phyloP scores from a whole-genome alignment of 2,888 invertebrate species.

The Drosophila merina region DNA sequence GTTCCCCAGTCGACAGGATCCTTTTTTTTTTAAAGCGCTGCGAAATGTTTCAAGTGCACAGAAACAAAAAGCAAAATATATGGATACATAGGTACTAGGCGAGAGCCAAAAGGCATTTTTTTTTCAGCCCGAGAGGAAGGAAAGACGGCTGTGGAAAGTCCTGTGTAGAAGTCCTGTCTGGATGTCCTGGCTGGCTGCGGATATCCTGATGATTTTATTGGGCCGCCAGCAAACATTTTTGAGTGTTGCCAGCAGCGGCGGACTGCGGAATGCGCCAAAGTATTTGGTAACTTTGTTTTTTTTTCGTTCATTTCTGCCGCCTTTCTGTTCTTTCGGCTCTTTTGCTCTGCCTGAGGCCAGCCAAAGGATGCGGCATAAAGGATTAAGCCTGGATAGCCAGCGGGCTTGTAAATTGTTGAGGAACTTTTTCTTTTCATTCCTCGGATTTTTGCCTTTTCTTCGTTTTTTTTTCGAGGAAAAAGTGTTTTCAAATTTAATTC shows the following conservation, averaged over 20 bases:
- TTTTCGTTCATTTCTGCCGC: conserved; percentile 18
- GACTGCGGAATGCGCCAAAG: conserved; percentile 77
- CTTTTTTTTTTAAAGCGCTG: conserved; percentile 58
- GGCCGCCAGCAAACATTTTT: conserved; percentile 79
- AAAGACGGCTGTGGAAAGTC: conserved; percentile 66
- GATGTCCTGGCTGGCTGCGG: conserved; percentile 67
- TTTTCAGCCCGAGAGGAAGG: conserved; percentile 47
- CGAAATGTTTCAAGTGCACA: conserved; percentile 68
- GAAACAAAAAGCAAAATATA: conserved; percentile 31
- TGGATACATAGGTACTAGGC: conserved; percentile 20
- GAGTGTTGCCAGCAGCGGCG: conserved; percentile 76
- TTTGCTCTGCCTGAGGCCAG: conserved; percentile 32
- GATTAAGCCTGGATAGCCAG: conserved; percentile 71
- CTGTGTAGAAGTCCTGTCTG: conserved; percentile 39
- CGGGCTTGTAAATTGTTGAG: conserved; percentile 71
- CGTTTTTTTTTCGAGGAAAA: not conserved
- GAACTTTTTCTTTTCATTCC: conserved; percentile 57
- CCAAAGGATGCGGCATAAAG: conserved; percentile 65
- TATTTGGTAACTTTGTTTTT: conserved; percentile 70
- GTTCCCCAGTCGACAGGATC: conserved; percentile 10
- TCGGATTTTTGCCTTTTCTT: conserved; percentile 5
- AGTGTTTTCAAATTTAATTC: conserved; percentile 63
- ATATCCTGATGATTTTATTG: conserved; percentile 80
- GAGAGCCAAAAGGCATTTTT: conserved; percentile 66
- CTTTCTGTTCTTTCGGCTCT: conserved; percentile 31